Conservation (phyloP, 2,113 vertebrate species). For the Dromiciops gliroides region DNA sequence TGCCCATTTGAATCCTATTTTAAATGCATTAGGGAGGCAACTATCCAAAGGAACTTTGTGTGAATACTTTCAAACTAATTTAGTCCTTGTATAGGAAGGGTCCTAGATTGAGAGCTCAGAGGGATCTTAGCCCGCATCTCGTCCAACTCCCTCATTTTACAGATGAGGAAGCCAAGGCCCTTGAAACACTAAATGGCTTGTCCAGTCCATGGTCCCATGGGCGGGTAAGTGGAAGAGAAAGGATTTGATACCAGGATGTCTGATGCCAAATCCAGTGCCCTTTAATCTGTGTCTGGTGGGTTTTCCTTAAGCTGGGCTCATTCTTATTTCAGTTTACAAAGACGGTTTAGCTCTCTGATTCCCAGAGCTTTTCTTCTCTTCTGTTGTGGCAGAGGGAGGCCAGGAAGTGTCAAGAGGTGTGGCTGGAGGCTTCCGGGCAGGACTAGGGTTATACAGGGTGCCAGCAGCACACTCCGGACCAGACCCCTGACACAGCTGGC, state of each 20-base stretch:
- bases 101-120: neutral
- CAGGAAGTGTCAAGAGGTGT: neutral
- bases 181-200: neutral
- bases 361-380: neutral
- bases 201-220: neutral
- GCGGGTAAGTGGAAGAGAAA: neutral
- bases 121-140: neutral
- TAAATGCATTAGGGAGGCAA: neutral
- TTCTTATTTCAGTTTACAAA: neutral
- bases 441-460: rapidly evolving
- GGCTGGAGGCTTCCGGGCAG: neutral
- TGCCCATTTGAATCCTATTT: neutral
- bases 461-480: no score
- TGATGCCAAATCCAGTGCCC: neutral
- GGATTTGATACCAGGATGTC: neutral
- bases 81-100: neutral
- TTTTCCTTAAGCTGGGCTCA: slow-evolving; percentile 8
- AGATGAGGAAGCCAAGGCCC: neutral
- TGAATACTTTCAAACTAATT: neutral
- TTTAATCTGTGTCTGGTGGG: neutral
- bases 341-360: neutral
- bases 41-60: neutral
- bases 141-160: neutral
- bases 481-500: rapidly evolving
- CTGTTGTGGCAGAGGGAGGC: neutral